These are phyloP conservation scores for Chiloscyllium plagiosum DNA, from an alignment of 2,113 vertebrate species.

Conservation along the genomic window DNA sequence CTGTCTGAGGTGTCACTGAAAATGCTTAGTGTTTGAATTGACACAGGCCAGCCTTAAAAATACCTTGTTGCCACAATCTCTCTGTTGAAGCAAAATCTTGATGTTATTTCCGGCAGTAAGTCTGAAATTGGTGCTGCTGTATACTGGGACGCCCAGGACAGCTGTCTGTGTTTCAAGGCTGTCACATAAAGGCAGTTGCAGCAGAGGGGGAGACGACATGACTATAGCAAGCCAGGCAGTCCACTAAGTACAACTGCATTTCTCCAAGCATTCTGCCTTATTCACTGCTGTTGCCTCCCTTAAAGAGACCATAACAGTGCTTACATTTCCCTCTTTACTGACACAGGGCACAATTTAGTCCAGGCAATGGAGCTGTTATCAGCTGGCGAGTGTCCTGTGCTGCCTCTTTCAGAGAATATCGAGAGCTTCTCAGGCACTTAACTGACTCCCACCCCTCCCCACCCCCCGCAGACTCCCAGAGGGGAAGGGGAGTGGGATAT, in stretches of 20 bases:
- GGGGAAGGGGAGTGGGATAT: no score
- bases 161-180: neutral
- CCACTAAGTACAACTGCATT: no score
- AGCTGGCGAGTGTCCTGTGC: no score
- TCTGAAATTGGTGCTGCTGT: neutral
- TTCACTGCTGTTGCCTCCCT: conserved; percentile 67
- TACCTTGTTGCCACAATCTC: conserved; percentile 52
- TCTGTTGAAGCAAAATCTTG: neutral
- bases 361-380: neutral
- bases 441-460: no score
- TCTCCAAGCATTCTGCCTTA: neutral
- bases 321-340: conserved; percentile 87
- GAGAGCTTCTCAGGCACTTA: no score
- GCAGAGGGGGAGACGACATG: no score
- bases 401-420: neutral
- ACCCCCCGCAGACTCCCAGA: no score
- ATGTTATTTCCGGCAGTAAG: neutral
- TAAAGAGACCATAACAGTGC: conserved; percentile 91
- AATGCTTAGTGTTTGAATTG: conserved; percentile 75
- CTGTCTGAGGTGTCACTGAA: conserved; percentile 60
- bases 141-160: neutral
- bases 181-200: no score
- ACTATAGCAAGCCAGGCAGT: no score
- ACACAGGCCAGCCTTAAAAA: conserved; percentile 76
- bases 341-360: conserved; percentile 44